phyloP scores from a whole-genome alignment of 2,797 vertebrate species.

The Echeneis naucrates region DNA sequence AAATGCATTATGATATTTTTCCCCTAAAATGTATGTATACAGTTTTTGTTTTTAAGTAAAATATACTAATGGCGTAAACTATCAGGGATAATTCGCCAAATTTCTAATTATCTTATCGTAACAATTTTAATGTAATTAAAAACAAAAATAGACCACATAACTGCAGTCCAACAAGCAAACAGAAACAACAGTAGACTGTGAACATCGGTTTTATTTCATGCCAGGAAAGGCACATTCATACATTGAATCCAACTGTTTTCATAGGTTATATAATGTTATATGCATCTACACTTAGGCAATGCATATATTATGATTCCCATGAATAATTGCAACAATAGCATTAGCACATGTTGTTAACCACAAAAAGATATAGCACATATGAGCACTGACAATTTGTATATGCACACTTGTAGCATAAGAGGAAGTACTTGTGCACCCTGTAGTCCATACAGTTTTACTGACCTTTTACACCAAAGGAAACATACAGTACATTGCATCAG shows the following conservation, averaged over 20 bases:
- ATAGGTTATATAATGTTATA: constrained; percentile 77
- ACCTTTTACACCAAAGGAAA: constrained; percentile 74
- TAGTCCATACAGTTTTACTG: constrained; percentile 71
- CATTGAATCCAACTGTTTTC: constrained; percentile 71
- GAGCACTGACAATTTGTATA: constrained; percentile 76
- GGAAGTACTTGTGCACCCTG: constrained; percentile 79
- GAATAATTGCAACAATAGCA: constrained; percentile 82
- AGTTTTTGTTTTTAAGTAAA: background rate
- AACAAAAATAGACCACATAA: background rate
- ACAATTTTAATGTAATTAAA: too few relatives aligned
- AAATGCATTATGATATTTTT: background rate
- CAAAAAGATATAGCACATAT: constrained; percentile 78
- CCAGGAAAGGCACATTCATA: constrained; percentile 77
- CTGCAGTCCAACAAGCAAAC: constrained; percentile 11
- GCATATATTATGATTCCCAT: constrained; percentile 76
- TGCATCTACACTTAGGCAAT: constrained; percentile 84
- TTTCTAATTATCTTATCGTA: background rate
- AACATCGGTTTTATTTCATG: constrained; percentile 82
- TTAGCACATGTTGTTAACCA: constrained; percentile 80
- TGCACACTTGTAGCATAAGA: constrained; percentile 77
- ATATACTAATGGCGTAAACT: too few relatives aligned
- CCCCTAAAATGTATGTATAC: background rate
- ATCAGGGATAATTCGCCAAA: background rate
- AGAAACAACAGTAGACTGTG: constrained; percentile 41
- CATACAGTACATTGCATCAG: constrained; percentile 71